Percentiles rank a stretch among this genome's conserved stretches.
Conservation (phyloP, 1,140 invertebrate species). For the Tetramorium simillimum region DNA sequence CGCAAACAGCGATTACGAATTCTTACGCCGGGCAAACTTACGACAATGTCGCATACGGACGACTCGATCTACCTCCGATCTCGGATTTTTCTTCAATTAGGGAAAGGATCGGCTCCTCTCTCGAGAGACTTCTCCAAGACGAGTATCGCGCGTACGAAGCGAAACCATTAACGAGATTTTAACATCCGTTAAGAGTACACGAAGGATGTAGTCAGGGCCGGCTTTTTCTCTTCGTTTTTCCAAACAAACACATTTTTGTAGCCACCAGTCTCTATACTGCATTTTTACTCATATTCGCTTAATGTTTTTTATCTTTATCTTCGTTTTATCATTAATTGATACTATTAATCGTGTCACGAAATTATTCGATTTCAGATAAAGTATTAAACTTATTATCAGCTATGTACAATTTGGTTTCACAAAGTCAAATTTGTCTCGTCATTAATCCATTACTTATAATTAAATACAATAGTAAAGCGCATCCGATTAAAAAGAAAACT, state of each 20-base stretch:
- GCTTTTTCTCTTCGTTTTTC: background rate
- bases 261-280: no score
- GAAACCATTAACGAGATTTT: constrained; percentile 57
- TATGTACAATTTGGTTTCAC: background rate
- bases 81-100: constrained; percentile 59
- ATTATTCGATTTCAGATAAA: background rate
- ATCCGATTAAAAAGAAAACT: background rate
- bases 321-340: background rate
- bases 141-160: constrained; percentile 37
- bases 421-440: background rate
- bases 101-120: constrained; percentile 42
- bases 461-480: background rate
- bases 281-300: background rate
- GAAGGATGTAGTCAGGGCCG: constrained; percentile 6
- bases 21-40: constrained; percentile 33
- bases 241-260: background rate
- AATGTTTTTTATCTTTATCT: background rate
- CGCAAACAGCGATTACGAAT: constrained; percentile 47
- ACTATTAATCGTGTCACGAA: background rate
- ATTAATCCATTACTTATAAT: background rate
- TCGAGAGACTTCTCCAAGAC: background rate
- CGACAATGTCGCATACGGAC: background rate
- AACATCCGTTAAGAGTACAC: constrained; percentile 51
- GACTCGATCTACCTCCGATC: constrained; percentile 34
- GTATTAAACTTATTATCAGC: background rate